A percentile compares a stretch with the other conserved stretches of the same genome.
Evolutionary conservation across 2,113 vertebrate genomes (phyloP).

Genomic region (Lepidothrix coronata): DNA sequence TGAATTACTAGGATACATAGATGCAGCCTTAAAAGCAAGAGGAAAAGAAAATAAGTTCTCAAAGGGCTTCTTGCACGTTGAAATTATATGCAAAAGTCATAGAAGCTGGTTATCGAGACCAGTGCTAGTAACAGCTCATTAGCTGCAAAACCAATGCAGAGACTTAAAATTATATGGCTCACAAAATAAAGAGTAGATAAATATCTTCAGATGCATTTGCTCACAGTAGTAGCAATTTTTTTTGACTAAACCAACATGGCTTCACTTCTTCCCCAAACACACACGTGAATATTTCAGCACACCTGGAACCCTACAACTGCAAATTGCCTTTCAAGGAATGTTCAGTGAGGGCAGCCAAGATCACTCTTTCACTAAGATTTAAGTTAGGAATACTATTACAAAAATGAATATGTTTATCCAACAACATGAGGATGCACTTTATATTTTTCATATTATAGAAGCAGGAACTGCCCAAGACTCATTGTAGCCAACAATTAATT

Average conservation of each 20-base stretch:
- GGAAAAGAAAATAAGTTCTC: neutral
- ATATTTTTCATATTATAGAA: neutral
- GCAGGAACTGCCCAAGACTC: neutral
- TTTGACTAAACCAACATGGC: neutral
- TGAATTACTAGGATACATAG: neutral
- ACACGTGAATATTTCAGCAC: neutral
- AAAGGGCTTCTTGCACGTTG: neutral
- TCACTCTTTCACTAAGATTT: neutral
- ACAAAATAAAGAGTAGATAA: neutral
- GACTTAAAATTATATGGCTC: neutral
- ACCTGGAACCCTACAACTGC: neutral
- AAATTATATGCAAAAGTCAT: neutral
- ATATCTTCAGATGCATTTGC: neutral
- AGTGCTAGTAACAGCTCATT: neutral
- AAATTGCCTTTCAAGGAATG: neutral
- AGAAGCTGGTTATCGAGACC: neutral
- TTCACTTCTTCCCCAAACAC: neutral
- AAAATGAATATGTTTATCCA: neutral
- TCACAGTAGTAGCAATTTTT: neutral
- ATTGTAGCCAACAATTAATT: neutral
- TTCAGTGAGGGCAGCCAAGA: neutral
- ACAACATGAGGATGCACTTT: neutral
- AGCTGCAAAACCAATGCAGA: neutral
- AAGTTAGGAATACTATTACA: neutral
- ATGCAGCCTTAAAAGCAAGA: neutral